Base-by-base conservation (phyloP, 2,113 vertebrate genomes). In the Cochlearius cochlearius region DNA sequence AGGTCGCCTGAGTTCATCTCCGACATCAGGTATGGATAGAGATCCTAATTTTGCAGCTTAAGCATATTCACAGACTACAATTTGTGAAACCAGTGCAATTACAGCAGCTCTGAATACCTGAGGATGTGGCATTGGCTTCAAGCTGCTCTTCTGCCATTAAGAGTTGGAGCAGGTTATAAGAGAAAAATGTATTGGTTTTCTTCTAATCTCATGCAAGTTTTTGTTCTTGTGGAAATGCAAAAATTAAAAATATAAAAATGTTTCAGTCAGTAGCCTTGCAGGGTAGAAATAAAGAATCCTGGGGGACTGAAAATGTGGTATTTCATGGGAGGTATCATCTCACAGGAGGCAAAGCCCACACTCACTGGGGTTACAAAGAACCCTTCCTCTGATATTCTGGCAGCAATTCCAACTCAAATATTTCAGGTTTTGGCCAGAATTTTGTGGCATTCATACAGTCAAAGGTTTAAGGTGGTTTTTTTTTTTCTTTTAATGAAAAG, bases 351-450 rank as follows among this genome's bases (percentile, higher is more conserved):
- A 77, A 93, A 90, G 72, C 82, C 88, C 88, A 92, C 63, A 90
- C 63, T 94, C 63, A 67, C 0, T 34, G 12, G n/a, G 68, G 55
- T 62, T 90, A 77, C 68, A 71, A 71, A 93, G 50, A 91, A 71
- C 39, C 60, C 81, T 56, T 80, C 72, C 95, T 84, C 38, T 39
- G 30, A 56, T 26, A 84, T 9, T 21, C 55, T 11, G 9, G 59
- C 49, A 95, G 72, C 21, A 72, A 76, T 60, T 92, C 72, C 76
- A 88, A 81, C 58, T 69, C 34, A 86, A 92, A 69, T 93, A 95
- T 56, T 90, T 95, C 52, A 82, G 77, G 75, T 16, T 92, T 94
- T 77, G 79, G 91, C 45, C 59, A 96, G 88, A 93, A 89, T 63
- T 29, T 39, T 92, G 71, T 67, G 88, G 85, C 84, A 73, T 84